Evolutionary conservation across 1,140 invertebrate genomes (phyloP).

Genomic region (Drosophila eugracilis): DNA sequence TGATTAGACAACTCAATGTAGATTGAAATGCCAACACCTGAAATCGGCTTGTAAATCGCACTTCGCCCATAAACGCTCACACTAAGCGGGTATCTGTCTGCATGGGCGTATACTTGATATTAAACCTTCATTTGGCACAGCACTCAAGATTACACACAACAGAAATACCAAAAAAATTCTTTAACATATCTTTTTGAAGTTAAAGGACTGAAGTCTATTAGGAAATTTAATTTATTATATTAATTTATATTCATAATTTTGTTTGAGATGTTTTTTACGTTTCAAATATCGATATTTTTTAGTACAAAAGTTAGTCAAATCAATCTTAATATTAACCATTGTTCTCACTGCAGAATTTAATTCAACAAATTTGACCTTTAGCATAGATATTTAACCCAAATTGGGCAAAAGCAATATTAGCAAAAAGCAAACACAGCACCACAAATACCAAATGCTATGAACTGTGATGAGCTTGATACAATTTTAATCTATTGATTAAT

Average conservation of each 20-base stretch:
- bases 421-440: background rate
- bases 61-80: conserved; percentile 36
- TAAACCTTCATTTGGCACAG: conserved; percentile 10
- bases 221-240: too few species aligned
- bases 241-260: too few species aligned
- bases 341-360: background rate
- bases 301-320: background rate
- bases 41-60: conserved; percentile 71
- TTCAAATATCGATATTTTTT: too few species aligned
- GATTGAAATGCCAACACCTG: conserved; percentile 80
- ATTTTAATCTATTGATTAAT: background rate
- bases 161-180: background rate
- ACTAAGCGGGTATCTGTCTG: background rate
- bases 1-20: conserved; percentile 82
- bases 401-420: background rate
- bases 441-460: background rate
- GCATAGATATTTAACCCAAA: background rate
- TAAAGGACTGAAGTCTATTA: too few species aligned
- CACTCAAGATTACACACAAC: background rate
- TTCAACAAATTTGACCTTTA: background rate
- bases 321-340: background rate
- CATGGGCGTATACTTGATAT: conserved; percentile 16
- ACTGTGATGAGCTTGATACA: conserved; percentile 1
- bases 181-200: too few species aligned
- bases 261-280: too few species aligned